Evolutionary conservation across 2,113 vertebrate species (phyloP).

Genomic region (Miniopterus natalensis): DNA sequence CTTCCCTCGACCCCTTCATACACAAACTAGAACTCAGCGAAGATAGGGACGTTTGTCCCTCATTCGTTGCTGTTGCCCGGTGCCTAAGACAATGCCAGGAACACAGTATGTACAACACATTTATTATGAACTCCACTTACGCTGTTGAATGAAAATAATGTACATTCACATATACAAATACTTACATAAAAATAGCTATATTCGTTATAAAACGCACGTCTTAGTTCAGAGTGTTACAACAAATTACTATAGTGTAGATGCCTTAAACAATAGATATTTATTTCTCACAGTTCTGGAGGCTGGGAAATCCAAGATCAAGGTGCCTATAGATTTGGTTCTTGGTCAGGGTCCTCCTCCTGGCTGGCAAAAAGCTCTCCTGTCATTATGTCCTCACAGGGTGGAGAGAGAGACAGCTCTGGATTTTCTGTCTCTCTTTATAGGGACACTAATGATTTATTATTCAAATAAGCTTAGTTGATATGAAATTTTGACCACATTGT

Average conservation of each 20-base stretch:
- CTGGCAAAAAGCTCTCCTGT: not conserved
- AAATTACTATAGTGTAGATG: not conserved
- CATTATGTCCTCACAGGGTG: too few species aligned
- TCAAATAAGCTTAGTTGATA: not conserved
- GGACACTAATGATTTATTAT: not conserved
- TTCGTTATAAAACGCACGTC: not conserved
- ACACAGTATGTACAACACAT: not conserved
- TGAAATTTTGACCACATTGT: not conserved
- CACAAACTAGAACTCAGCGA: not conserved
- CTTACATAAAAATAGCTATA: not conserved
- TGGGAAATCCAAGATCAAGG: not conserved
- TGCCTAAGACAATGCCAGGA: not conserved
- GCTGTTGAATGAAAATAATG: not conserved
- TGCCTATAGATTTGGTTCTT: not conserved
- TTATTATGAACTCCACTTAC: not conserved
- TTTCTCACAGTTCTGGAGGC: not conserved
- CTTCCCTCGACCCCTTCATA: not conserved
- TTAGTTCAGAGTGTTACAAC: not conserved
- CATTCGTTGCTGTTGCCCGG: not conserved
- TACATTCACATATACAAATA: not conserved
- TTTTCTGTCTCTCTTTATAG: not conserved
- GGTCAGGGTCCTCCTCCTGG: not conserved
- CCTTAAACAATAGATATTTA: not conserved
- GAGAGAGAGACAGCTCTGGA: not conserved
- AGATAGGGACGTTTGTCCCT: not conserved